Percentiles rank a stretch among this genome's conserved stretches.
These are phyloP conservation scores for Tamias sibiricus DNA, from an alignment of 2,113 vertebrate species.

Conservation along the genomic window DNA sequence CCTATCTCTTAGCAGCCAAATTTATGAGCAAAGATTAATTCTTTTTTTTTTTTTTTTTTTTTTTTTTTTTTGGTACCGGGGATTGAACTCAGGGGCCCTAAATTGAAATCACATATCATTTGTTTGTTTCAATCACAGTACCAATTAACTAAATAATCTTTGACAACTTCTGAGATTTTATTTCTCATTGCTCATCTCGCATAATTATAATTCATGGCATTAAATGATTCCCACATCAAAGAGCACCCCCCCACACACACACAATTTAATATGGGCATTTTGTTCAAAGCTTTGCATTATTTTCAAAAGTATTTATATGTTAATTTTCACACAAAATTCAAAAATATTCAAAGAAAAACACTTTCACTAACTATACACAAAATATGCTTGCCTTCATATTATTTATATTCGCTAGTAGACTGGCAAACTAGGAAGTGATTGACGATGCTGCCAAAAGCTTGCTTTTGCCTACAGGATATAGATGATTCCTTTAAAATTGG, in stretches of 20 bases:
- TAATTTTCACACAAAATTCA: neutral
- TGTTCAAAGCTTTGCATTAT: neutral
- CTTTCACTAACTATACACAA: neutral
- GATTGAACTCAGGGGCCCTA: no score
- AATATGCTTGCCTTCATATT: neutral
- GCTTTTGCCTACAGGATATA: conserved; percentile 76
- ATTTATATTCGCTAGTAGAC: neutral
- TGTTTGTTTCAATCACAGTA: neutral
- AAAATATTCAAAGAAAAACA: neutral
- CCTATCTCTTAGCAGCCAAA: neutral
- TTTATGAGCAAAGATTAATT: neutral
- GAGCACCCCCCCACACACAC: no score
- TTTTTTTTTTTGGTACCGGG: no score
- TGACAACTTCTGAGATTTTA: neutral
- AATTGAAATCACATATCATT: neutral
- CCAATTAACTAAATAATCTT: neutral
- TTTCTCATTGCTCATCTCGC: neutral
- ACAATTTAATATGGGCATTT: neutral
- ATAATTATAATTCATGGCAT: neutral
- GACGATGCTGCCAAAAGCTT: conserved; percentile 70
- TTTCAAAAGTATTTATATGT: neutral
- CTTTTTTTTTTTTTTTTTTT: no score
- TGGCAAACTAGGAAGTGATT: conserved; percentile 72
- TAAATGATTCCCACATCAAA: neutral
- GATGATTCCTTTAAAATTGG: conserved; percentile 79